Base-by-base conservation (phyloP, 2,113 vertebrate species). In the Eptatretus burgeri region DNA sequence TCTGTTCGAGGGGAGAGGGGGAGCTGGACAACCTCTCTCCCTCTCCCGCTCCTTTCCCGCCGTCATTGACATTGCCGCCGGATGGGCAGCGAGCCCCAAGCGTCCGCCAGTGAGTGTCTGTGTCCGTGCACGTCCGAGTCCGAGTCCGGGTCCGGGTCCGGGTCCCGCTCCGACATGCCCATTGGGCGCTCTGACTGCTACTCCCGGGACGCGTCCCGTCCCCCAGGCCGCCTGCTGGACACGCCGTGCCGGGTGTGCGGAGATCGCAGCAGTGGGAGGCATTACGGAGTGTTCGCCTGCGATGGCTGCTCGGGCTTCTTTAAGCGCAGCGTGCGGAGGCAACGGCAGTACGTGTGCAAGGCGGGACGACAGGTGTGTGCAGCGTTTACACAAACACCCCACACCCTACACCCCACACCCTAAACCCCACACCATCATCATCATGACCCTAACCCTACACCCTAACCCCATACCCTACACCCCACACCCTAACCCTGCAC, bases 231-330 rank as follows among this genome's bases (percentile, higher is more conserved):
- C 63, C 94, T 95, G 74, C 76, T 96, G 76, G 91, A 98, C 68
- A 95, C 94, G 70, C 91, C 91, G 14, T 98, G 91, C 72, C 94
- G 94, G 79, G 91, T 95, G 70, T 98, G 91, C 62, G 91, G 91
- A 1, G 91, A 94, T 72, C 81, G 91, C 67, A 95, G 88, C 73
- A 94, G 88, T 1, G 91, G 91, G 50, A 95, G 94, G 64, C 91
- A 98, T 73, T 98, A 98, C 13, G 91, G 91, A 13, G 91, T 96
- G 65, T 96, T 95, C 65, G 91, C 91, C 64, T 96, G 91, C 64
- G 91, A 96, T 64, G 91, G 91, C 63, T 96, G 91, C 71, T 96
- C 91, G 1, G 91, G 91, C 18, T 96, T 96, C 76, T 96, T 96
- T 78, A 96, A 96, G 72, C 76, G 91, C 72, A 96, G 91, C 73